Evolutionary conservation across 2,888 invertebrate genomes (phyloP).

Genomic region (Lepidocyrtinus sp.): DNA sequence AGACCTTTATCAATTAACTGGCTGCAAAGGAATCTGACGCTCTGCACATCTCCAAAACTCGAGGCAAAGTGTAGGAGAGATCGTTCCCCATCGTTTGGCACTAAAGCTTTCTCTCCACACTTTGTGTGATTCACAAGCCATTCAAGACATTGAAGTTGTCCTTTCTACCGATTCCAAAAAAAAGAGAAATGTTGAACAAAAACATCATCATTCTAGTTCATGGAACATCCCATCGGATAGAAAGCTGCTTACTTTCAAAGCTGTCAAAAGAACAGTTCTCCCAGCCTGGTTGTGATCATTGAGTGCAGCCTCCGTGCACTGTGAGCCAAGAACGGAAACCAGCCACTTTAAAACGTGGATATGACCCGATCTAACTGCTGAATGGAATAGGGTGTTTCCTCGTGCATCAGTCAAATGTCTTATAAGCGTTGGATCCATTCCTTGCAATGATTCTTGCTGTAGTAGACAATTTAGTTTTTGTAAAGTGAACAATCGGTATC

Average conservation of each 20-base stretch:
- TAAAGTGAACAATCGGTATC: too few relatives aligned
- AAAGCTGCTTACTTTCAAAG: constrained; percentile 71
- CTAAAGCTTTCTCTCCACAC: constrained; percentile 70
- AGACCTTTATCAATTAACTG: constrained; percentile 60
- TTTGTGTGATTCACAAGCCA: constrained; percentile 72
- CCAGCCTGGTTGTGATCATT: constrained; percentile 72
- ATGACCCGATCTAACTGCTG: constrained; percentile 72
- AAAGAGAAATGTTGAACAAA: constrained; percentile 10
- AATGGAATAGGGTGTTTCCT: constrained; percentile 72
- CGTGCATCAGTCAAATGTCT: constrained; percentile 72
- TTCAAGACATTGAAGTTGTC: constrained; percentile 71
- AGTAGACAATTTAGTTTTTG: too few relatives aligned
- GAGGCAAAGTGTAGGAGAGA: constrained; percentile 72
- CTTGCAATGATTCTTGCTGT: constrained; percentile 71
- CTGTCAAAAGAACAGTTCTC: constrained; percentile 71
- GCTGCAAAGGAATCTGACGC: constrained; percentile 65
- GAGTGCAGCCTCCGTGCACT: constrained; percentile 71
- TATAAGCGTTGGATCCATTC: constrained; percentile 71
- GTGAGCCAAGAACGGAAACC: constrained; percentile 70
- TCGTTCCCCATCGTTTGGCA: constrained; percentile 71
- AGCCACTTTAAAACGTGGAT: constrained; percentile 72
- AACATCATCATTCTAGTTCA: constrained; percentile 5
- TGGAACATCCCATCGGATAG: background rate
- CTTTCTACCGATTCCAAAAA: constrained; percentile 71
- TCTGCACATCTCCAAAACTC: constrained; percentile 71